phyloP scores from a whole-genome alignment of 2,888 invertebrate species.

The Teleogryllus oceanicus region DNA sequence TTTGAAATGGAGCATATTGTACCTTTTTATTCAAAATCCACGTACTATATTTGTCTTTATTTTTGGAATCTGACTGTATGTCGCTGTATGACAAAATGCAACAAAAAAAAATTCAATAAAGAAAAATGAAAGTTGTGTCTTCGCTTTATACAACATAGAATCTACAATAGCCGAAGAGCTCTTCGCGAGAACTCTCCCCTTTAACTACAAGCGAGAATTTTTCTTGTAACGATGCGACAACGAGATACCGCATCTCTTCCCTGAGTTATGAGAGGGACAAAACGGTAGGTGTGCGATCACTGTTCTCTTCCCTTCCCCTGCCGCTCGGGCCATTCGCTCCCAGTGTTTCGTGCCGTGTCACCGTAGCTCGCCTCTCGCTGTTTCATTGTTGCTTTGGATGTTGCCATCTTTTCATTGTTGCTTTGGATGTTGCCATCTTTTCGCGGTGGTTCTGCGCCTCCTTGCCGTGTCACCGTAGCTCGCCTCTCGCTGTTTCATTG shows the following conservation, averaged over 20 bases:
- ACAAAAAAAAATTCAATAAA: too few species aligned
- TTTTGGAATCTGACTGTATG: too few species aligned
- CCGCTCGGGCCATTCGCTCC: not conserved
- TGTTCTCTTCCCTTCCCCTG: not conserved
- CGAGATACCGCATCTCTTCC: not conserved
- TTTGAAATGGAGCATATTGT: too few species aligned
- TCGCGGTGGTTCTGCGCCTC: not conserved
- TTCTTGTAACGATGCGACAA: not conserved
- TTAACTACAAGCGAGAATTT: too few species aligned
- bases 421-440: not conserved
- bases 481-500: not conserved
- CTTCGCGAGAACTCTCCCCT: too few species aligned
- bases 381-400: not conserved
- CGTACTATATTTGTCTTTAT: too few species aligned
- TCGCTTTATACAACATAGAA: too few species aligned
- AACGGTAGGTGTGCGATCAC: not conserved
- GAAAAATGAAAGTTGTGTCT: too few species aligned
- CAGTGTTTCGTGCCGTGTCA: not conserved
- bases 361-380: not conserved
- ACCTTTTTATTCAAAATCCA: too few species aligned
- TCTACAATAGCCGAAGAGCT: too few species aligned
- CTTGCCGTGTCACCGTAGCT: not conserved
- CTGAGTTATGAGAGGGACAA: not conserved
- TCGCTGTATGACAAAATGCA: too few species aligned
- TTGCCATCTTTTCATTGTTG: not conserved